Evolutionary conservation across 2,888 invertebrate species (phyloP).

Genomic region (Conus canariensis): DNA sequence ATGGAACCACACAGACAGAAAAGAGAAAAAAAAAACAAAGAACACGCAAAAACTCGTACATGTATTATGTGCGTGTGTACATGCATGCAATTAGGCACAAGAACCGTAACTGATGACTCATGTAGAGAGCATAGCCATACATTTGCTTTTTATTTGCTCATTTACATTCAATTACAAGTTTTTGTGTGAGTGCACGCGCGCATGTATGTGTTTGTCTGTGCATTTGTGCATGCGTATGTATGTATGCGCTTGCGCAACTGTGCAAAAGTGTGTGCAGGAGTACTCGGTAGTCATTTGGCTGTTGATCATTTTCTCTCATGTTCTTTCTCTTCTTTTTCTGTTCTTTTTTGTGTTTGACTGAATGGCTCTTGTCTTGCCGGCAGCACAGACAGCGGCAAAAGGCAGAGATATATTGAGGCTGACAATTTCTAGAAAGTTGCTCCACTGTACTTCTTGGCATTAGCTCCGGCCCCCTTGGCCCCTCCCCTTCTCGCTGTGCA

Average conservation of each 20-base stretch:
- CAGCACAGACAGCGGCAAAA: background rate
- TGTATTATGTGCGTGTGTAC: too few relatives aligned
- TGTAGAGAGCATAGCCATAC: too few relatives aligned
- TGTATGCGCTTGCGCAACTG: background rate
- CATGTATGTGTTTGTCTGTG: background rate
- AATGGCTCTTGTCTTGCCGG: background rate
- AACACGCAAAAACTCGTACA: too few relatives aligned
- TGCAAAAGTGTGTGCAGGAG: background rate
- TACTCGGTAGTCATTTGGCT: background rate
- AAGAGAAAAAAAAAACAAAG: too few relatives aligned
- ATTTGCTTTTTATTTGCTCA: too few relatives aligned
- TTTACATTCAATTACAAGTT: too few relatives aligned
- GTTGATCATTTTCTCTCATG: background rate
- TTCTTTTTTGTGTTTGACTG: background rate
- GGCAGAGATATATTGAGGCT: constrained; percentile 29
- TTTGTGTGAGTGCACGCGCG: too few relatives aligned
- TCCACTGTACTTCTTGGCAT: constrained; percentile 29
- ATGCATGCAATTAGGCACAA: too few relatives aligned
- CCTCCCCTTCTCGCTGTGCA: constrained; percentile 15
- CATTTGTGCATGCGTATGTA: background rate
- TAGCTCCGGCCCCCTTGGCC: background rate
- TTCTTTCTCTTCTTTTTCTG: background rate
- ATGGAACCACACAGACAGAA: too few relatives aligned
- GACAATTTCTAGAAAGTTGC: constrained; percentile 33
- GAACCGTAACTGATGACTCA: too few relatives aligned